A percentile compares a stretch with the other conserved stretches of the same genome.
Conservation (phyloP, 2,113 vertebrate species). For the Corythoichthys haematopterus region DNA sequence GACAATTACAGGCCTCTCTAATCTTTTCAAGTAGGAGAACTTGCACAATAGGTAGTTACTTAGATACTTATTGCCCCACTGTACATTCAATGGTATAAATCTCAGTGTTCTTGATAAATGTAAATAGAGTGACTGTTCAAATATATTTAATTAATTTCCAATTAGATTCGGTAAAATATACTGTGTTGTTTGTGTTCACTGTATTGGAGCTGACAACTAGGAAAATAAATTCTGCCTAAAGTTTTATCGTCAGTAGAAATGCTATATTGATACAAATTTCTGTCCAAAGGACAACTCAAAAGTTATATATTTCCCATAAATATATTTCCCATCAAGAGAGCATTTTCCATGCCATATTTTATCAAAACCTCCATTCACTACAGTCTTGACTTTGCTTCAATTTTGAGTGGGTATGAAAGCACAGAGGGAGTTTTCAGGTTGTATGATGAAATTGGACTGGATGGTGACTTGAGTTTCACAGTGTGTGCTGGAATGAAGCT, state of each 20-base stretch:
- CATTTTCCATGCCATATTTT: conserved; percentile 1
- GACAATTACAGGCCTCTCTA: too few relatives aligned
- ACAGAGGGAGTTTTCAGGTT: conserved; percentile 11
- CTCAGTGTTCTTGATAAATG: background rate
- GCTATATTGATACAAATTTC: background rate
- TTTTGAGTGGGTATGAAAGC: background rate
- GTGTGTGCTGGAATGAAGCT: conserved; percentile 33
- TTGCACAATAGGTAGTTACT: too few relatives aligned
- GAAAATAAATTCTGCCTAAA: background rate
- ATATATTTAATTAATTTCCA: background rate
- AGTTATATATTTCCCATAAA: background rate
- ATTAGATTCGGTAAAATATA: background rate
- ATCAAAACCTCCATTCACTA: background rate
- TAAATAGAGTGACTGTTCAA: background rate
- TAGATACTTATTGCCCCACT: too few relatives aligned
- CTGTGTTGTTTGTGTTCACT: background rate
- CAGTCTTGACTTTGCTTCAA: background rate
- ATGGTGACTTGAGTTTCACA: conserved; percentile 24
- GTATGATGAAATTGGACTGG: conserved; percentile 18
- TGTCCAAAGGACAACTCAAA: background rate
- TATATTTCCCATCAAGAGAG: background rate
- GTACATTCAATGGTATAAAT: background rate
- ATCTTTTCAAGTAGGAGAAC: too few relatives aligned
- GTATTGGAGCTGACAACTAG: background rate
- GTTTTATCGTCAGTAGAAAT: background rate